These are phyloP conservation scores for Daktulosphaira vitifoliae DNA, from an alignment of 1,140 invertebrate genomes.

Conservation along the genomic window DNA sequence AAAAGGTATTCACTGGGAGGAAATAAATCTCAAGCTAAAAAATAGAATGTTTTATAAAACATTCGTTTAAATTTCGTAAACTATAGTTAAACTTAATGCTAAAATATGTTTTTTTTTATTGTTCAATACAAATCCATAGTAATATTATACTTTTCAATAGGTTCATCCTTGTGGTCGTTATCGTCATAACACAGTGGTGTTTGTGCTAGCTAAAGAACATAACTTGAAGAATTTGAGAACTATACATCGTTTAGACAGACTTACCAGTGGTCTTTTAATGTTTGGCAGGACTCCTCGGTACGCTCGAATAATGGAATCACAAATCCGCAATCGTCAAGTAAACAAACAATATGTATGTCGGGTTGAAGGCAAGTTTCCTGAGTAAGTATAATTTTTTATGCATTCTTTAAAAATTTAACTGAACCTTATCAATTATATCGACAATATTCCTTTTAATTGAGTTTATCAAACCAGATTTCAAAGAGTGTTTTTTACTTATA, in stretches of 20 bases:
- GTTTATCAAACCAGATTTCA: too few species aligned
- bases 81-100: too few species aligned
- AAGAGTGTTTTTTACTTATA: too few species aligned
- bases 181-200: constrained; percentile 90
- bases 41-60: too few species aligned
- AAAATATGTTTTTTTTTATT: too few species aligned
- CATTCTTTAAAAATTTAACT: background rate
- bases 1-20: too few species aligned
- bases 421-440: too few species aligned
- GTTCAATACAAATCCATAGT: too few species aligned
- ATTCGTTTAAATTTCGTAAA: too few species aligned
- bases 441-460: too few species aligned
- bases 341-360: constrained; percentile 95
- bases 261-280: constrained; percentile 88
- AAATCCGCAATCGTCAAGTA: constrained; percentile 80
- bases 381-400: constrained; percentile 39
- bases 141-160: too few species aligned
- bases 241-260: constrained; percentile 80
- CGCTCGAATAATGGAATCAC: constrained; percentile 85
- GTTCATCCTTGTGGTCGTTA: constrained; percentile 95
- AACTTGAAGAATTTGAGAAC: constrained; percentile 88
- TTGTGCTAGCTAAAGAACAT: constrained; percentile 93
- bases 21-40: too few species aligned
- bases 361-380: constrained; percentile 93
- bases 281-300: constrained; percentile 88